A percentile compares a stretch with the other conserved stretches of the same genome.
phyloP scores from a whole-genome alignment of 2,113 vertebrate species.

The Siniperca chuatsi region DNA sequence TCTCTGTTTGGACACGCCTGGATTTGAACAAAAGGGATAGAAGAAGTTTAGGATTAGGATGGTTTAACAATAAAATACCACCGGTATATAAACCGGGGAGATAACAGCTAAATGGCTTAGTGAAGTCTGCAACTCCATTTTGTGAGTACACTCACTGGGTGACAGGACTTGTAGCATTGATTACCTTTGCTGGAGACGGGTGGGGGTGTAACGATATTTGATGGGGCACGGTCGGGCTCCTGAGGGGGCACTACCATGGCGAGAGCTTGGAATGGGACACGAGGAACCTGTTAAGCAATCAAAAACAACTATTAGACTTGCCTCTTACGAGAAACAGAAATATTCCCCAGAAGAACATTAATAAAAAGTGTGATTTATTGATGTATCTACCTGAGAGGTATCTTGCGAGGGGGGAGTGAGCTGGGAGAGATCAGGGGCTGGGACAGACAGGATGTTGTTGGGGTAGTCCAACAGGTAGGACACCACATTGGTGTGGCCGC shows the following conservation, averaged over 20 bases:
- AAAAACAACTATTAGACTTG: background rate
- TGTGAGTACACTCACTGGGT: no score
- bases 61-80: background rate
- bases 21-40: conserved; percentile 53
- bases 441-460: conserved; percentile 95
- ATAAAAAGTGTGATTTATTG: background rate
- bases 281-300: conserved; percentile 88
- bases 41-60: background rate
- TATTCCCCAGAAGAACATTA: background rate
- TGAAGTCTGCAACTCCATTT: background rate
- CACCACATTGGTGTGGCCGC: conserved; percentile 98
- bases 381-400: conserved; percentile 92
- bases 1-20: conserved; percentile 96
- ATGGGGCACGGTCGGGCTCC: conserved; percentile 95
- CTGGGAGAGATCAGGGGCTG: conserved; percentile 93
- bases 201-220: conserved; percentile 89
- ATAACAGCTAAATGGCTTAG: background rate
- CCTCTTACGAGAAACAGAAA: background rate
- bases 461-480: conserved; percentile 99
- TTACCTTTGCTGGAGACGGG: conserved; percentile 94
- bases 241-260: conserved; percentile 99
- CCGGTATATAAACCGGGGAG: background rate
- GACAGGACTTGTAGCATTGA: conserved; percentile 16
- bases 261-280: conserved; percentile 97
- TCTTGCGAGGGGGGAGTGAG: conserved; percentile 97